phyloP scores from a whole-genome alignment of 2,113 vertebrate genomes.

The Campylomormyrus numenius region DNA sequence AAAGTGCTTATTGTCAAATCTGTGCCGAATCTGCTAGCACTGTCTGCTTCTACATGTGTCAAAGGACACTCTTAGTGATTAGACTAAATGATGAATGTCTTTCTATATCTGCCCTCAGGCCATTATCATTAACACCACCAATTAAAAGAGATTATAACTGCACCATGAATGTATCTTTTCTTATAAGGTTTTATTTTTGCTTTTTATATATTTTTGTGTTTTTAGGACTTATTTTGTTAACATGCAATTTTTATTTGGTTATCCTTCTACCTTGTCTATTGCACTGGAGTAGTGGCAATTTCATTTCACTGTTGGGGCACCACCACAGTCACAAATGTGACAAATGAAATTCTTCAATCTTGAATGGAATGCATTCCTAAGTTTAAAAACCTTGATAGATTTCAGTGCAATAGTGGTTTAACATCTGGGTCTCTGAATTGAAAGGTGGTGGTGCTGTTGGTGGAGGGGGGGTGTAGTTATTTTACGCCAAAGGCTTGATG shows the following conservation, averaged over 20 bases:
- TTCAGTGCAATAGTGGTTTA: not conserved
- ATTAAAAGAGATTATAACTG: not conserved
- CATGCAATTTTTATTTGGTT: not conserved
- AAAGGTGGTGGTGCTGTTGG: not conserved
- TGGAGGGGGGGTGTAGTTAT: not conserved
- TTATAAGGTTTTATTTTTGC: not conserved
- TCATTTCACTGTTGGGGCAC: not conserved
- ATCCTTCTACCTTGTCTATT: not conserved
- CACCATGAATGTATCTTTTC: not conserved
- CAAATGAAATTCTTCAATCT: not conserved
- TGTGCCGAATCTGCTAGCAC: not conserved
- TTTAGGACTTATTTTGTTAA: not conserved
- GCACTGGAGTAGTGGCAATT: not conserved
- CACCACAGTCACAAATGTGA: not conserved
- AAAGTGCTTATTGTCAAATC: not conserved
- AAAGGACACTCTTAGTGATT: not conserved
- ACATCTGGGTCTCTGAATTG: not conserved
- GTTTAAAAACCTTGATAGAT: not conserved
- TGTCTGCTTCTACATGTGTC: not conserved
- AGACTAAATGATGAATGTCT: not conserved
- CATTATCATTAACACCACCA: not conserved
- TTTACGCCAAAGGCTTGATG: not conserved
- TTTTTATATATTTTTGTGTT: not conserved
- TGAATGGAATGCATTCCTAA: not conserved
- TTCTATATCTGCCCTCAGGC: not conserved